Evolutionary conservation across 2,797 vertebrate genomes (phyloP), one percentile per base, ranked within the genome.

Genomic region (Myiotriccus ornatus): DNA sequence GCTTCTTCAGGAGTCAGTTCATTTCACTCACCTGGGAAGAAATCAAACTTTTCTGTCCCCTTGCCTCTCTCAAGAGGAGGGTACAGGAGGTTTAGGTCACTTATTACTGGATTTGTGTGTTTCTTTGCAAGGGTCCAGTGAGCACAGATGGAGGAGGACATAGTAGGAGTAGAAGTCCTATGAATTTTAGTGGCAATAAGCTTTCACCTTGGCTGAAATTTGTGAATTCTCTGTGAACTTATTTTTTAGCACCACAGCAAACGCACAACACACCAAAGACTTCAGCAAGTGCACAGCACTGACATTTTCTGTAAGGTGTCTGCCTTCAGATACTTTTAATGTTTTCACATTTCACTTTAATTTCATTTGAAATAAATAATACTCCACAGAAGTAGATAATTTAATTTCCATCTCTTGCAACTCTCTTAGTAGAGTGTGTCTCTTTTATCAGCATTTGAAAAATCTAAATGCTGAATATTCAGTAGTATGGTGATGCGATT

Each of bases 261-360:
- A 46, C 1, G 46, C 28, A 11, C 15, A 19, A 32, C 22, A 17
- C 25, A 22, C 22, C 5, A 8, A 60, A 62, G 49, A 63, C 25
- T 52, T 69, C 6, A 1, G 11, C 15, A 76, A 65, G 20, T 32
- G 7, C n/a, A 46, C 6, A 49, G 30, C 0, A 1, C 12, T 84
- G 46, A 39, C 3, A 1, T 59, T 67, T 59, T 85, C 32, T 46
- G 0, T 47, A 25, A 47, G 37, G 9, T 37, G 8, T 73, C 25
- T 90, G 34, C 18, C 47, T 37, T 77, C 30, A 9, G 43, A 25
- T 77, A 34, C 13, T 68, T 56, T 3, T 27, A 60, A 28, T 80
- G 23, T 43, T 89, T 77, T 77, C 2, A 34, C 34, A 49, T 67
- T 74, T 83, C 1, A 2, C 3, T 93, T 84, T 32, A 41, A 35